Percentiles rank a stretch among this genome's conserved stretches.
These are phyloP conservation scores for Ranitomeya variabilis DNA, from an alignment of 2,113 vertebrate genomes.

Conservation along the genomic window DNA sequence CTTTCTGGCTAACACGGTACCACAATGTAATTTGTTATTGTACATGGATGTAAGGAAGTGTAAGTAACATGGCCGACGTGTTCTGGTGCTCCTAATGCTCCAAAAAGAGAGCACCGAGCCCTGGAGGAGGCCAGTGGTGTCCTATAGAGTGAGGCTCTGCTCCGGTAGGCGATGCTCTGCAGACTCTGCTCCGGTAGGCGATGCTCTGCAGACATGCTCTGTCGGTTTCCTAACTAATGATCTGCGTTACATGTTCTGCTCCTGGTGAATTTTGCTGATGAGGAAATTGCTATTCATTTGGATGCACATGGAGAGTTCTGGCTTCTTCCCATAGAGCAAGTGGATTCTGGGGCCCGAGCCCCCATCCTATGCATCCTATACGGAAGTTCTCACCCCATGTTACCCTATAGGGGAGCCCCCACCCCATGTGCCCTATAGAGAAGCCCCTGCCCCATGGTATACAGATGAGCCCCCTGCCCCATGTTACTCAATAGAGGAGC, in stretches of 20 bases:
- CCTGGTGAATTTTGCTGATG: conserved; percentile 37
- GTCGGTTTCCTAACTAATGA: not conserved
- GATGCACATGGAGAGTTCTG: not conserved
- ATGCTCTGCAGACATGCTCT: not conserved
- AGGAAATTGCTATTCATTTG: not conserved
- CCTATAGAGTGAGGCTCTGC: too few relatives aligned
- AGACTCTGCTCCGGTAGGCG: too few relatives aligned
- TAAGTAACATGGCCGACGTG: too few relatives aligned
- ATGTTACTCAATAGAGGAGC: not conserved
- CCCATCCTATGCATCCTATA: not conserved
- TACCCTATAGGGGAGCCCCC: not conserved
- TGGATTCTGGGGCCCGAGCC: not conserved
- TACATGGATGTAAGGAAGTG: too few relatives aligned
- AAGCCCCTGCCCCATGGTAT: too few relatives aligned
- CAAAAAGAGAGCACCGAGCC: too few relatives aligned
- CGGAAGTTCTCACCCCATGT: not conserved
- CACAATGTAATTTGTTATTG: too few relatives aligned
- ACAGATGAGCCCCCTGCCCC: too few relatives aligned
- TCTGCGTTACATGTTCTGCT: not conserved
- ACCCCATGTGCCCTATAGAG: not conserved
- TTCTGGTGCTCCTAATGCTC: too few relatives aligned
- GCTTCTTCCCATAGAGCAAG: not conserved
- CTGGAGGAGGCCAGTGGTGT: too few relatives aligned
- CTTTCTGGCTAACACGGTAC: too few relatives aligned
- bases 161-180: too few relatives aligned